Evolutionary conservation across 2,888 invertebrate species (phyloP).

Genomic region (Thymelicus lineola): DNA sequence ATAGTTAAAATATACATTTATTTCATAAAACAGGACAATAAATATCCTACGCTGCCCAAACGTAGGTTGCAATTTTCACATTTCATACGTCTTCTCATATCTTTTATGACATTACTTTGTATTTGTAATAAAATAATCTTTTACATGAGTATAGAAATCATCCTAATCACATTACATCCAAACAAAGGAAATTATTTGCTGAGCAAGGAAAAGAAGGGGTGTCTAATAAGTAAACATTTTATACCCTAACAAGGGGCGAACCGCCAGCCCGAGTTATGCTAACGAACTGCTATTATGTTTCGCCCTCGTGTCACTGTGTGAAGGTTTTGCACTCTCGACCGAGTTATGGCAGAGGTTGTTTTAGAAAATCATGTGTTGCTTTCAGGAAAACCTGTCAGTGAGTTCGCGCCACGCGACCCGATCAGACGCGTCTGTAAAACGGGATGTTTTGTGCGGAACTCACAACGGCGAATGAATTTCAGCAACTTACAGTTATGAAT

Average conservation of each 20-base stretch:
- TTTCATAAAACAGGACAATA: too few relatives aligned
- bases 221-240: constrained; percentile 77
- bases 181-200: constrained; percentile 26
- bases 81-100: too few relatives aligned
- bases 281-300: constrained; percentile 81
- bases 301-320: constrained; percentile 81
- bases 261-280: constrained; percentile 69
- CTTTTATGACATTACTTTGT: too few relatives aligned
- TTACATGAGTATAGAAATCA: too few relatives aligned
- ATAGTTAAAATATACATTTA: too few relatives aligned
- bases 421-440: constrained; percentile 53
- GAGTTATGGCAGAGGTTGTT: constrained; percentile 76
- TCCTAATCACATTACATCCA: constrained; percentile 19
- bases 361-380: constrained; percentile 80
- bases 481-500: constrained; percentile 22
- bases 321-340: constrained; percentile 83
- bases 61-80: too few relatives aligned
- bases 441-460: constrained; percentile 6
- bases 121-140: too few relatives aligned
- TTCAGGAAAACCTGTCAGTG: constrained; percentile 64
- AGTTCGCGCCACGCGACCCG: constrained; percentile 57
- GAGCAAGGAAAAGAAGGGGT: constrained; percentile 42
- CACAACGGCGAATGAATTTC: constrained; percentile 31
- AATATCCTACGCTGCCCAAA: too few relatives aligned
- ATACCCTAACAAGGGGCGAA: constrained; percentile 61